A percentile compares a stretch with the other conserved stretches of the same genome.
Conservation (phyloP, 2,797 vertebrate species). For the Enteromius paludinosus region DNA sequence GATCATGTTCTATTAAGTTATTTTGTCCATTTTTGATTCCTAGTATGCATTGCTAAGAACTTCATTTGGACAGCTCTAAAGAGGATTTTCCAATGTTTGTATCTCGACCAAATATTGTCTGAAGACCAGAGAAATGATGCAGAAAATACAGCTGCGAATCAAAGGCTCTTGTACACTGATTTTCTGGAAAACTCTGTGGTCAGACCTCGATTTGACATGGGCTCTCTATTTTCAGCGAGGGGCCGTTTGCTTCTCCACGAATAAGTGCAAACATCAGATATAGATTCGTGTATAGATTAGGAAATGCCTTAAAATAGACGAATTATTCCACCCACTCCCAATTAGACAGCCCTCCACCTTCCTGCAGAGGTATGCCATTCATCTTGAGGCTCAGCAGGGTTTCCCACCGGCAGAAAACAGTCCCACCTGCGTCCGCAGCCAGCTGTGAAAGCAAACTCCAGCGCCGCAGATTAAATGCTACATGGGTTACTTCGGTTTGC, state of each 20-base stretch:
- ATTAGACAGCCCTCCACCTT: constrained; percentile 41
- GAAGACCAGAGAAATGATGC: background rate
- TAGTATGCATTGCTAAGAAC: too few species aligned
- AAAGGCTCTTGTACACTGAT: constrained; percentile 34
- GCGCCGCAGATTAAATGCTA: background rate
- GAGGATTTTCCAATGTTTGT: too few species aligned
- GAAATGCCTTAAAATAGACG: constrained; percentile 47
- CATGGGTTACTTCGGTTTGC: background rate
- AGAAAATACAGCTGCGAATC: background rate
- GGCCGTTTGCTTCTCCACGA: constrained; percentile 37
- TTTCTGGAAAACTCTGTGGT: constrained; percentile 49
- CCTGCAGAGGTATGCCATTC: constrained; percentile 52
- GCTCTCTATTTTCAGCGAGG: constrained; percentile 43
- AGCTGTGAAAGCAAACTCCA: constrained; percentile 64
- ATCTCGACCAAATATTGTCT: too few species aligned
- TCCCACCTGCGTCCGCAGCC: constrained; percentile 55
- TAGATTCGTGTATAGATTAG: constrained; percentile 48
- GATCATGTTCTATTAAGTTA: too few species aligned
- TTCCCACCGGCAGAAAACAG: constrained; percentile 47
- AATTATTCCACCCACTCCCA: constrained; percentile 34
- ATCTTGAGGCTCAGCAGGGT: constrained; percentile 55
- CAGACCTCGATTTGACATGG: constrained; percentile 49
- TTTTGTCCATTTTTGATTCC: too few species aligned
- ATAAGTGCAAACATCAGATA: constrained; percentile 30
- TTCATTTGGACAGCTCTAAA: too few species aligned